Conservation (phyloP, 2,113 vertebrate species). For the Monopterus albus region DNA sequence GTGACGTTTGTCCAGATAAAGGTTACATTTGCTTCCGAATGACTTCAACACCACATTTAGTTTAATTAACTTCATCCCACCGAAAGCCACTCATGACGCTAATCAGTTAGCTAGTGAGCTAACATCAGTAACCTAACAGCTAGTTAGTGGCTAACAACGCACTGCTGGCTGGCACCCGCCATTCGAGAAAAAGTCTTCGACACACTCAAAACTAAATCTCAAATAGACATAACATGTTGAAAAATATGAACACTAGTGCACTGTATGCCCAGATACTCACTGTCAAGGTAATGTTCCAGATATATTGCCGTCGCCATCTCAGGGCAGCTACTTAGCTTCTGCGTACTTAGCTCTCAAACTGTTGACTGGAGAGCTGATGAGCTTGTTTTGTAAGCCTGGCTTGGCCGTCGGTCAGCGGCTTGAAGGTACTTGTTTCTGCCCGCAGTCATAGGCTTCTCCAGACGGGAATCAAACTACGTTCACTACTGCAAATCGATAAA, state of each 20-base stretch:
- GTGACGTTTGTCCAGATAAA: fast-evolving
- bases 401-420: conserved; percentile 23
- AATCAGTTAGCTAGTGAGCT: conserved; percentile 38
- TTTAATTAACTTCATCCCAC: background rate
- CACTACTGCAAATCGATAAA: background rate
- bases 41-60: background rate
- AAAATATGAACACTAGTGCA: fast-evolving
- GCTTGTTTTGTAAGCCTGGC: conserved; percentile 51
- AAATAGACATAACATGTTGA: background rate
- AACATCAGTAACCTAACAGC: conserved; percentile 17
- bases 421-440: background rate
- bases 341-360: conserved; percentile 48
- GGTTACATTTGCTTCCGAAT: fast-evolving
- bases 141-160: conserved; percentile 24
- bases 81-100: background rate
- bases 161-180: background rate
- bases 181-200: background rate
- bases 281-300: conserved; percentile 97
- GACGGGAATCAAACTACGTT: background rate
- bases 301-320: conserved; percentile 98
- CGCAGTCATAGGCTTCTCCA: background rate
- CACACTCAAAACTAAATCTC: background rate
- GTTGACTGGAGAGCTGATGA: background rate
- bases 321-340: conserved; percentile 51
- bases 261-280: conserved; percentile 79